Evolutionary conservation across 2,888 invertebrate species (phyloP).

Genomic region (Drosophila merina): DNA sequence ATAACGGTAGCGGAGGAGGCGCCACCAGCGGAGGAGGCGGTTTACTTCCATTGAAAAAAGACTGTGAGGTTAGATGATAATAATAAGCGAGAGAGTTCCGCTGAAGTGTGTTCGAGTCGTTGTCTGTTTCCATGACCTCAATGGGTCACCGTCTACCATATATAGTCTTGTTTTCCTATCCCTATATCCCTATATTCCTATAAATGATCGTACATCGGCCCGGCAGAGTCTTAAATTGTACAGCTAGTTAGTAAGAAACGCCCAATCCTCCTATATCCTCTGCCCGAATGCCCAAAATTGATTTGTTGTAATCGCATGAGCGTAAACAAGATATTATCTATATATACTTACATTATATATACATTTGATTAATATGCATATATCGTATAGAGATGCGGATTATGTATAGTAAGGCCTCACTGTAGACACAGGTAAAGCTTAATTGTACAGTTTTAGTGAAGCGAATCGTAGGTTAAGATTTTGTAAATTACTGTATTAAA

Average conservation of each 20-base stretch:
- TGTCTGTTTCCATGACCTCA: background rate
- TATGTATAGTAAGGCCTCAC: conserved; percentile 39
- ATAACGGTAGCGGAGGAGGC: conserved; percentile 54
- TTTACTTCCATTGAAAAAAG: conserved; percentile 88
- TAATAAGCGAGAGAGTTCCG: conserved; percentile 51
- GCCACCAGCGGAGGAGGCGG: conserved; percentile 66
- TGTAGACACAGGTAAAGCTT: conserved; percentile 40
- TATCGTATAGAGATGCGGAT: conserved; percentile 11
- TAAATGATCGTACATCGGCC: background rate
- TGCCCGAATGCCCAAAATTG: conserved; percentile 5
- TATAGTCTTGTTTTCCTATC: no score
- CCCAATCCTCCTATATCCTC: background rate
- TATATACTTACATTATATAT: conserved; percentile 27
- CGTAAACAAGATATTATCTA: conserved; percentile 59
- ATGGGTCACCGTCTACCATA: no score
- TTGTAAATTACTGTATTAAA: conserved; percentile 76
- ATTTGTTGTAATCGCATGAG: conserved; percentile 55
- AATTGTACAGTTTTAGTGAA: conserved; percentile 63
- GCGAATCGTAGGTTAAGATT: conserved; percentile 59
- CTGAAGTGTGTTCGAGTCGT: conserved; percentile 2
- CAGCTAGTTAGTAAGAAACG: conserved; percentile 63
- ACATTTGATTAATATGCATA: conserved; percentile 24
- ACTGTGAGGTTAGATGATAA: conserved; percentile 95
- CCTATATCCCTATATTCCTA: no score
- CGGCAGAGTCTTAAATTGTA: conserved; percentile 50